Conservation (phyloP, 2,888 invertebrate genomes). For the Meloe dianella region DNA sequence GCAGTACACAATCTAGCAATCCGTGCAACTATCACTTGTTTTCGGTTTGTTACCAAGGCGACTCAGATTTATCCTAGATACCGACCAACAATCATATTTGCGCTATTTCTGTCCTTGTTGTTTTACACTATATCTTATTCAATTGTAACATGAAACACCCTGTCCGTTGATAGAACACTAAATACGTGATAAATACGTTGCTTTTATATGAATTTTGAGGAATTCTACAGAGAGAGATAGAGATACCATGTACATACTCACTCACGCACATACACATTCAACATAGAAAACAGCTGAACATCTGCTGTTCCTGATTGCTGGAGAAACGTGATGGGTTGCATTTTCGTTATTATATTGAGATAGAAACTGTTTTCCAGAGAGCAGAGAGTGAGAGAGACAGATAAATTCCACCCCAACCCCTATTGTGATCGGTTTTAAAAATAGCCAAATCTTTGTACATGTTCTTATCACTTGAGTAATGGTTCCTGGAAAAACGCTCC, state of each 20-base stretch:
- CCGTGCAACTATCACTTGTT: constrained; percentile 24
- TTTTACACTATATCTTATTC: not conserved
- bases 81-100: constrained; percentile 23
- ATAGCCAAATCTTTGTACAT: not conserved
- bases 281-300: constrained; percentile 45
- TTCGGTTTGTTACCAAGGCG: constrained; percentile 36
- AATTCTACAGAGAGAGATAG: constrained; percentile 26
- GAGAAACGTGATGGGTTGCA: constrained; percentile 27
- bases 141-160: not conserved
- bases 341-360: constrained; percentile 10
- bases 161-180: not conserved
- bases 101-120: not conserved
- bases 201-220: not conserved
- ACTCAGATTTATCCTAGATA: constrained; percentile 21
- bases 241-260: constrained; percentile 33
- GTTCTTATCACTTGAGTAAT: constrained; percentile 1
- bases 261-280: constrained; percentile 23
- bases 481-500: not conserved
- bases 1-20: not conserved
- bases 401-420: not conserved
- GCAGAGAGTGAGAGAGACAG: not conserved
- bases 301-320: constrained; percentile 43
- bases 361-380: not conserved
- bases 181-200: not conserved
- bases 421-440: not conserved